Evolutionary conservation across 2,113 vertebrate genomes (phyloP).

Genomic region (Grantiella picta): DNA sequence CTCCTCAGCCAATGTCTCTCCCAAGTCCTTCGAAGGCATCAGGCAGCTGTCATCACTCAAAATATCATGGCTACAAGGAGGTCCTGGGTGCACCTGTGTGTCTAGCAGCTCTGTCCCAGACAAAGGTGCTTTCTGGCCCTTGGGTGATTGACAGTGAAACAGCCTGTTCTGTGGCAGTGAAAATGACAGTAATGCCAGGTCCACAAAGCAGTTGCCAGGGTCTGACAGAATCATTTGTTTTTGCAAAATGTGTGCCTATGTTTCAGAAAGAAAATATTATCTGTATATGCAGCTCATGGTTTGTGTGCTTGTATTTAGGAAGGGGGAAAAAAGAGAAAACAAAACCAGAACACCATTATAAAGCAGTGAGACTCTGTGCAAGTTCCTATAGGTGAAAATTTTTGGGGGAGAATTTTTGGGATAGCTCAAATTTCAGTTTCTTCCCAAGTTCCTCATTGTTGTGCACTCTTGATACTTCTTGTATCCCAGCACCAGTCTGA

Average conservation of each 20-base stretch:
- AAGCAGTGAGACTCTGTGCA: not conserved
- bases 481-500: not conserved
- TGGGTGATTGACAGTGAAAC: not conserved
- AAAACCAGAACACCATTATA: not conserved
- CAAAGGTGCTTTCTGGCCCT: not conserved
- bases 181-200: not conserved
- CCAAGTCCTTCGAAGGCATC: not conserved
- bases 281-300: not conserved
- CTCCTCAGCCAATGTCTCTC: not conserved
- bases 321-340: not conserved
- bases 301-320: not conserved
- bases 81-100: not conserved
- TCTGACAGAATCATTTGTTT: not conserved
- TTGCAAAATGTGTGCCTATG: not conserved
- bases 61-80: not conserved
- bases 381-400: not conserved
- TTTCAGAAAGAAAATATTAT: not conserved
- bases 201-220: not conserved
- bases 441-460: not conserved
- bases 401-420: rapidly evolving
- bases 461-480: not conserved
- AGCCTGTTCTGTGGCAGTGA: not conserved
- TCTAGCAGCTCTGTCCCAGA: not conserved
- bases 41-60: not conserved
- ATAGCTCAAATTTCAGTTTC: not conserved